Base-by-base conservation (phyloP, 2,797 vertebrate species). In the Liasis olivaceus region DNA sequence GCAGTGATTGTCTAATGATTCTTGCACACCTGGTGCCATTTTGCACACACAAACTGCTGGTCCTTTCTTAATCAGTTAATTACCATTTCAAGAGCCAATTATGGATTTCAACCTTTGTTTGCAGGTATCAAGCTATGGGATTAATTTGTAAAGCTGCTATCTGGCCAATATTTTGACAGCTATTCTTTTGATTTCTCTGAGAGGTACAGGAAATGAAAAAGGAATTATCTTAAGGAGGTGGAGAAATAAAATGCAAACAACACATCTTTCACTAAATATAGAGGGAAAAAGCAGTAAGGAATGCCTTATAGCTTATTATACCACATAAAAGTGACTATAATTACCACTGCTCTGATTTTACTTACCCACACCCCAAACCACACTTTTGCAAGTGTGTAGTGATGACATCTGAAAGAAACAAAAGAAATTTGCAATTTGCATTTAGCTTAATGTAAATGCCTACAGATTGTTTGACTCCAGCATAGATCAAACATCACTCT, bases 71-170 rank as follows among this genome's bases (percentile, higher is more conserved):
- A 96, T 96, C 95, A 96, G 97, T 96, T 97, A 97, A 98, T 97
- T 97, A 97, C n/a, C 92, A 93, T 96, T 97, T 96, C 96, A 93
- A 96, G 94, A 72, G 89, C 95, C 97, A 97, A 97, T 97, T 96
- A 96, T 24, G 91, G 96, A 96, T 96, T 97, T 96, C 95, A 95
- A 95, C 95, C 94, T 96, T 96, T 90, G 96, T 90, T 93, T 94
- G 94, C 92, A 84, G 95, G 96, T 97, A 95, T 93, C 95, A 95
- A 96, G 97, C 96, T 94, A 95, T 93, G 97, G 97, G 97, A 97
- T 98, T 98, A 97, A 98, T 98, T 98, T 98, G 95, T 96, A 97
- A 98, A 95, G 95, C 96, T 95, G 95, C 95, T 93, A 56, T 96
- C 96, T 93, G 93, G 92, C 96, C 95, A 95, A 96, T 96, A 94